Evolutionary conservation across 2,113 vertebrate genomes (phyloP).

Genomic region (Ploceus nigricollis): DNA sequence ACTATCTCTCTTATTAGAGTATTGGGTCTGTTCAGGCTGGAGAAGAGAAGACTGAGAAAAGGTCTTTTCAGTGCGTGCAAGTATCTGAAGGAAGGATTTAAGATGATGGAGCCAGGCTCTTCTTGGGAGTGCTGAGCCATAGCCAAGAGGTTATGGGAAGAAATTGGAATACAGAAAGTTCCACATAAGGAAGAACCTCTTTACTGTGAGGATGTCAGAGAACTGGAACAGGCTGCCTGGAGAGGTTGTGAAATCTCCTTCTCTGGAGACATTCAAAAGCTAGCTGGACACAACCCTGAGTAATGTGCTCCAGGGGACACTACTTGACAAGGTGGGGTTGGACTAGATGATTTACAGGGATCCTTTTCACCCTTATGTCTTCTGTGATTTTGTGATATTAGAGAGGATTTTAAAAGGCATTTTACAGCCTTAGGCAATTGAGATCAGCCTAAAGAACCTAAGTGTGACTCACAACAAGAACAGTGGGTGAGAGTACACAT

Average conservation of each 20-base stretch:
- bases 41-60: not conserved
- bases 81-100: not conserved
- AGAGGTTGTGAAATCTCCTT: not conserved
- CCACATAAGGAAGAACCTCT: not conserved
- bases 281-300: not conserved
- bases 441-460: not conserved
- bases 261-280: not conserved
- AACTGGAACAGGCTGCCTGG: not conserved
- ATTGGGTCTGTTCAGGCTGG: not conserved
- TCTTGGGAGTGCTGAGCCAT: not conserved
- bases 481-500: not conserved
- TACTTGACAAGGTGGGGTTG: not conserved
- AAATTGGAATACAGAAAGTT: not conserved
- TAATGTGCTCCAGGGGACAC: fast-evolving
- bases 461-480: not conserved
- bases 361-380: not conserved
- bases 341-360: not conserved
- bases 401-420: not conserved
- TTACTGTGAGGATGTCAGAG: not conserved
- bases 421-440: not conserved
- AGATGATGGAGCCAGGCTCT: not conserved
- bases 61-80: not conserved
- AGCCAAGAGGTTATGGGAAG: not conserved
- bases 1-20: not conserved
- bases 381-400: not conserved